These are phyloP conservation scores for Ectropis crepuscularia DNA, from an alignment of 2,888 invertebrate species.

Conservation along the genomic window DNA sequence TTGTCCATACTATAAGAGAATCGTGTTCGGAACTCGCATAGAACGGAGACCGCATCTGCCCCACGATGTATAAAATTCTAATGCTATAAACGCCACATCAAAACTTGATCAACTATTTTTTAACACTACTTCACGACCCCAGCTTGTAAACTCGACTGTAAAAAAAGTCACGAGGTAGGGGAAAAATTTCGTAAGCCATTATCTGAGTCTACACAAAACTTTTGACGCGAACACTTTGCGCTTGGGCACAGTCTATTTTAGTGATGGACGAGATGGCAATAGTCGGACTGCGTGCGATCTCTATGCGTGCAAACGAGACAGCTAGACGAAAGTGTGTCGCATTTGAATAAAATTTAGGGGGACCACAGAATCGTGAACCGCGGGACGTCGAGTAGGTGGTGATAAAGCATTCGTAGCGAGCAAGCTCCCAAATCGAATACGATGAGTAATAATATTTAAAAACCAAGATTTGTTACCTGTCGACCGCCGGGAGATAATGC, in stretches of 20 bases:
- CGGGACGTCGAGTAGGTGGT: slow-evolving; percentile 85
- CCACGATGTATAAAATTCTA: slow-evolving; percentile 64
- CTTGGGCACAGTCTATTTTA: slow-evolving; percentile 85
- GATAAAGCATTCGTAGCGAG: slow-evolving; percentile 83
- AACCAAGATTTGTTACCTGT: slow-evolving; percentile 85
- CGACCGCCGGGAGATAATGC: slow-evolving; percentile 79
- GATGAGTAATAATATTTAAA: slow-evolving; percentile 85
- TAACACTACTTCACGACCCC: slow-evolving; percentile 81
- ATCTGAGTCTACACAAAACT: slow-evolving; percentile 80
- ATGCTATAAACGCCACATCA: slow-evolving; percentile 70
- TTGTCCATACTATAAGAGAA: slow-evolving; percentile 78
- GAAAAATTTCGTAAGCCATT: slow-evolving; percentile 84
- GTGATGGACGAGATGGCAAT: slow-evolving; percentile 76
- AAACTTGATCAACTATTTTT: slow-evolving; percentile 69
- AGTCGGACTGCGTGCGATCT: slow-evolving; percentile 61
- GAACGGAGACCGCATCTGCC: slow-evolving; percentile 74
- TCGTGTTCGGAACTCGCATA: slow-evolving; percentile 72
- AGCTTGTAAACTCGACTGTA: slow-evolving; percentile 78
- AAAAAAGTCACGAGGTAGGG: slow-evolving; percentile 82
- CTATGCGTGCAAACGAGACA: slow-evolving; percentile 67
- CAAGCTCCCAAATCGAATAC: slow-evolving; percentile 82
- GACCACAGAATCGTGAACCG: slow-evolving; percentile 77
- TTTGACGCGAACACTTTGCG: slow-evolving; percentile 84
- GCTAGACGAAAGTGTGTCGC: slow-evolving; percentile 77
- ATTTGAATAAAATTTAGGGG: slow-evolving; percentile 84